Base-by-base conservation (phyloP, 2,888 invertebrate genomes). In the Orthosia cruda region DNA sequence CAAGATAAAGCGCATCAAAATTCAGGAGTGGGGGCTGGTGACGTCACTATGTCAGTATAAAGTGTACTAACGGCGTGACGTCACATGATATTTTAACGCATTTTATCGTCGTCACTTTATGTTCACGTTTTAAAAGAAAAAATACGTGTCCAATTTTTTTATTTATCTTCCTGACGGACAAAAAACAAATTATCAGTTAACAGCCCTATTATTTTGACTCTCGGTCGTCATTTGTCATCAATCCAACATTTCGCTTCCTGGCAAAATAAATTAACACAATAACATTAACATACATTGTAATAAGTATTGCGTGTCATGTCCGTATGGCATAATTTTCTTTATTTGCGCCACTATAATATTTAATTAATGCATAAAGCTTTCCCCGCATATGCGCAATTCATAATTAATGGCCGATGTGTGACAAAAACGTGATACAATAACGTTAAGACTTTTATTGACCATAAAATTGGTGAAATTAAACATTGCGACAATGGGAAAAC, bases 331-430 rank as follows among this genome's bases (percentile, higher is more conserved):
- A 74, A 68, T 49, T 68, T 68, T 77, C 49, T 65, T 70, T 52
- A 63, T 23, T 20, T 18, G 40, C 15, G 18, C 49, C 12, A 62
- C 12, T 57, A 70, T 68, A 65, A 68, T 68, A 78, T 73, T 65
- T 32, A 63, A 64, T 77, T 63, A 64, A 71, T 72, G 12, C 23
- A 71, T 71, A 54, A 62, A 71, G 26, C 63, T 72, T 75, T 65
- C 9, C 16, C 18, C 2, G 13, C 26, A 59, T 23, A 52, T 50
- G 20, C 64, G 58, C 54, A 67, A 55, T 62, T 77, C 20, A 62
- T 67, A 63, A 78, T 49, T 58, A 54, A 74, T 58, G 12, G 4
- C 4, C 49, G 18, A 66, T 58, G 20, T 23, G 16, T 55, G 32
- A 47, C 47, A 23, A 75, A 68, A 59, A 67, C 11, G 12, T 50